These are phyloP conservation scores for Penaeus japonicus DNA, from an alignment of 1,140 invertebrate species.

Conservation along the genomic window DNA sequence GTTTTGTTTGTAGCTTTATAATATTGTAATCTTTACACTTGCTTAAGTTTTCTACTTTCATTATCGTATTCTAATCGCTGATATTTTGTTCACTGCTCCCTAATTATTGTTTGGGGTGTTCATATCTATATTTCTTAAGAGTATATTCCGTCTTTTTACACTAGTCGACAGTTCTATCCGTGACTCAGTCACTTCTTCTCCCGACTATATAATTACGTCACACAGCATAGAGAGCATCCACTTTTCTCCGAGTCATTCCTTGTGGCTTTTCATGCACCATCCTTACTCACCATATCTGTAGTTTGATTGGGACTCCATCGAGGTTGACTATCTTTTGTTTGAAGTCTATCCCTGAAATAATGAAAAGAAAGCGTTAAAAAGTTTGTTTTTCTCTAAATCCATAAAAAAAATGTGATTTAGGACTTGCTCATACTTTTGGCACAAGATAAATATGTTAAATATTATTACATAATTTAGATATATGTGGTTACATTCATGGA, in stretches of 20 bases:
- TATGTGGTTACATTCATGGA: too few species aligned
- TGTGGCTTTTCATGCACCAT: background rate
- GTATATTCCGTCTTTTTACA: background rate
- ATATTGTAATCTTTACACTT: too few species aligned
- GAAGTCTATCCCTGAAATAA: constrained; percentile 42
- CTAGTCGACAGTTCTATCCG: background rate
- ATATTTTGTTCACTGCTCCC: too few species aligned
- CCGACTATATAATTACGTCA: background rate
- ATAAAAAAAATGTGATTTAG: background rate
- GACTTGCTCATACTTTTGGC: background rate
- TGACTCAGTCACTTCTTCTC: background rate
- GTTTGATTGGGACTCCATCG: constrained; percentile 37
- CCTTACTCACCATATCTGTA: constrained; percentile 42
- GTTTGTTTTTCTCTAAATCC: background rate
- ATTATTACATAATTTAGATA: too few species aligned
- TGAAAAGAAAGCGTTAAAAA: background rate
- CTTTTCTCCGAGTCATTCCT: background rate
- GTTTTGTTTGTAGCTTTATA: too few species aligned
- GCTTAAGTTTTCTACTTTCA: too few species aligned
- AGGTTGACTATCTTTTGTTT: constrained; percentile 48
- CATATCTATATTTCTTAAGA: too few species aligned
- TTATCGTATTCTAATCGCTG: too few species aligned
- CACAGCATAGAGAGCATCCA: background rate
- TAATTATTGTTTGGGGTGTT: too few species aligned
- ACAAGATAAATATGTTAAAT: too few species aligned